Conservation (phyloP, 1,140 invertebrate species). For the Lordiphosa clarofinis region DNA sequence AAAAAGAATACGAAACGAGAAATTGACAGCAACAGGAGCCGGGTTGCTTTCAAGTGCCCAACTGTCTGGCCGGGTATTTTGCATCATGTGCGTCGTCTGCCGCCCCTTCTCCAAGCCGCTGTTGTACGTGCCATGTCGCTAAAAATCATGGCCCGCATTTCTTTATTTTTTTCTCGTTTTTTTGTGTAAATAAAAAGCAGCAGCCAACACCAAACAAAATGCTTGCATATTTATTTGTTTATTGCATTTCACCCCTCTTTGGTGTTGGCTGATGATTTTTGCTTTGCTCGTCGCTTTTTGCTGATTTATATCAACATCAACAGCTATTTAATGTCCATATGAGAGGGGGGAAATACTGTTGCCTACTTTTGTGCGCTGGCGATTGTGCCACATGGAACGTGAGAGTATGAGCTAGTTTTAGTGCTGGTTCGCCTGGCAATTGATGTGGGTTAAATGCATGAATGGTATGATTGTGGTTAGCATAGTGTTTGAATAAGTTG, state of each 20-base stretch:
- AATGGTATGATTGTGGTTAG: too few relatives aligned
- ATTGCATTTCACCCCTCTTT: slow-evolving; percentile 35
- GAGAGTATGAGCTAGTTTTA: too few relatives aligned
- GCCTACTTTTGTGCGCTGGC: too few relatives aligned
- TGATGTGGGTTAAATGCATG: too few relatives aligned
- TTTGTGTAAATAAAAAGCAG: slow-evolving; percentile 56
- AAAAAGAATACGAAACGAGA: slow-evolving; percentile 11
- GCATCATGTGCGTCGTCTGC: slow-evolving; percentile 27
- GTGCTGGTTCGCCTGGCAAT: too few relatives aligned
- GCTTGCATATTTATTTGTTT: slow-evolving; percentile 70
- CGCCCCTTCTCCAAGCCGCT: slow-evolving; percentile 15
- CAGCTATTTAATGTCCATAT: slow-evolving; percentile 72
- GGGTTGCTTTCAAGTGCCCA: slow-evolving; percentile 61
- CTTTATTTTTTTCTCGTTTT: slow-evolving; percentile 7
- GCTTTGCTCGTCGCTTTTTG: slow-evolving; percentile 33
- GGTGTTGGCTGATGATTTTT: slow-evolving; percentile 41
- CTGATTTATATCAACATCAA: slow-evolving; percentile 73
- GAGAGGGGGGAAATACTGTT: background rate
- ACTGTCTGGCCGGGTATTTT: slow-evolving; percentile 52
- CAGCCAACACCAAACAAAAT: slow-evolving; percentile 40
- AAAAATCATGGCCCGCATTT: slow-evolving; percentile 77
- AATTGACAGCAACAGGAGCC: slow-evolving; percentile 67
- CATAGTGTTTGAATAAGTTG: too few relatives aligned
- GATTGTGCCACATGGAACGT: too few relatives aligned
- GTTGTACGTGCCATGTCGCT: slow-evolving; percentile 73